Conservation (phyloP, 2,888 invertebrate species). For the Tetragonisca angustula region DNA sequence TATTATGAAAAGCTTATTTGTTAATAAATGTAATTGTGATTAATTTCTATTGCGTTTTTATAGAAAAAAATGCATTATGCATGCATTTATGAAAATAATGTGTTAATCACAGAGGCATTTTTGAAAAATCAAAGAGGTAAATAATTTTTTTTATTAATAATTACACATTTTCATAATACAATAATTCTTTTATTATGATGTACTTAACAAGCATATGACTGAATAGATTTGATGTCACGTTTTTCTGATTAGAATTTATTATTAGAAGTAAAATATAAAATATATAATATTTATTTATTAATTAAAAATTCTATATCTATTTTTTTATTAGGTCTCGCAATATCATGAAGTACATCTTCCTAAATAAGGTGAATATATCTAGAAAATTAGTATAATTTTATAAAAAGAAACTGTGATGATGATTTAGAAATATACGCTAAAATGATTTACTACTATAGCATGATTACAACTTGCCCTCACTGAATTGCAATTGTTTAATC, state of each 20-base stretch:
- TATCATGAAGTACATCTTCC: not conserved
- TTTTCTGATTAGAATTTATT: conserved; percentile 57
- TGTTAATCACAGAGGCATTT: not conserved
- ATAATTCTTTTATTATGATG: conserved; percentile 70
- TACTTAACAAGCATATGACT: conserved; percentile 81
- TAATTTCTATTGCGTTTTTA: not conserved
- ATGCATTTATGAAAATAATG: not conserved
- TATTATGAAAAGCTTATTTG: not conserved
- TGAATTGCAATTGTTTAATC: conserved; percentile 62
- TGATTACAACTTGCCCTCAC: conserved; percentile 81
- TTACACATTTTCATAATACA: not conserved
- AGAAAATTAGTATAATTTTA: not conserved
- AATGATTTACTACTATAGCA: conserved; percentile 67
- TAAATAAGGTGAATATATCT: not conserved
- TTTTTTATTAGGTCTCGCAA: not conserved
- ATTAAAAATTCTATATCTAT: not conserved
- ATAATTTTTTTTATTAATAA: not conserved
- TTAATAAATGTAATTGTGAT: not conserved
- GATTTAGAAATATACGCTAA: conserved; percentile 78
- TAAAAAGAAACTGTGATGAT: conserved; percentile 42
- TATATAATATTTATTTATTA: not conserved
- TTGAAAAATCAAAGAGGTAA: not conserved
- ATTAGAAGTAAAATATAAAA: not conserved
- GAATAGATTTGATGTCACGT: conserved; percentile 73
- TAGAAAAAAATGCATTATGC: not conserved